A percentile compares a stretch with the other conserved stretches of the same genome.
Conservation (phyloP, 64 coral and sea anemone genomes). For the Montipora efflorescens region DNA sequence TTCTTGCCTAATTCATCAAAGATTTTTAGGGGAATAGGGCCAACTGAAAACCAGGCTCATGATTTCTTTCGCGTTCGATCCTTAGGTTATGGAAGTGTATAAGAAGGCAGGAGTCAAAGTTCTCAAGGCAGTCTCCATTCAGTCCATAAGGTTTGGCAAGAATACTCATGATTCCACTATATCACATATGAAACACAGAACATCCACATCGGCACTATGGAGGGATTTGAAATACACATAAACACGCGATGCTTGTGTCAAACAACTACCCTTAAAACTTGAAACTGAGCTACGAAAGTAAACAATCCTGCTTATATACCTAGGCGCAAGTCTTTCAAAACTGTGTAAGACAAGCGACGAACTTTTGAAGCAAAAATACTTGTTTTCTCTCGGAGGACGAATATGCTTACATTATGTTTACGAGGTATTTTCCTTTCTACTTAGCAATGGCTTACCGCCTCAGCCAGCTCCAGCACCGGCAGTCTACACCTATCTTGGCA, state of each 20-base stretch:
- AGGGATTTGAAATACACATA: too few species aligned
- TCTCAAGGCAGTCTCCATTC: background rate
- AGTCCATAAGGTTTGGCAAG: constrained; percentile 17
- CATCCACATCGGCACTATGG: too few species aligned
- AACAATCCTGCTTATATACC: background rate
- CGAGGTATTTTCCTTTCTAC: background rate
- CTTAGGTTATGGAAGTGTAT: constrained; percentile 16
- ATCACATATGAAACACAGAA: too few species aligned
- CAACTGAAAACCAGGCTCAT: background rate
- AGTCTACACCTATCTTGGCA: constrained; percentile 32
- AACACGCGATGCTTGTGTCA: too few species aligned
- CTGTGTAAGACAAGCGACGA: background rate
- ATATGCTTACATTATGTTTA: background rate
- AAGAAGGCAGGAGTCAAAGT: constrained; percentile 18
- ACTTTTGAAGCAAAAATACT: background rate
- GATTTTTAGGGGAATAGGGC: too few species aligned
- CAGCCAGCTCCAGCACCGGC: background rate
- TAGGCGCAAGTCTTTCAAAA: background rate
- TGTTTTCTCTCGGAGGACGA: too few species aligned
- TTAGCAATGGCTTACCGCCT: constrained; percentile 35
- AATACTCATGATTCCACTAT: too few species aligned
- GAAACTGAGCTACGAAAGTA: background rate
- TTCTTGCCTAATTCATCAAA: too few species aligned
- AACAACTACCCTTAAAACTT: background rate
- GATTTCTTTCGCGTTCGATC: background rate